Evolutionary conservation across 1,140 invertebrate genomes (phyloP), one percentile per base, ranked within the genome.

Genomic region (Pseudomyrmex cubaensis): DNA sequence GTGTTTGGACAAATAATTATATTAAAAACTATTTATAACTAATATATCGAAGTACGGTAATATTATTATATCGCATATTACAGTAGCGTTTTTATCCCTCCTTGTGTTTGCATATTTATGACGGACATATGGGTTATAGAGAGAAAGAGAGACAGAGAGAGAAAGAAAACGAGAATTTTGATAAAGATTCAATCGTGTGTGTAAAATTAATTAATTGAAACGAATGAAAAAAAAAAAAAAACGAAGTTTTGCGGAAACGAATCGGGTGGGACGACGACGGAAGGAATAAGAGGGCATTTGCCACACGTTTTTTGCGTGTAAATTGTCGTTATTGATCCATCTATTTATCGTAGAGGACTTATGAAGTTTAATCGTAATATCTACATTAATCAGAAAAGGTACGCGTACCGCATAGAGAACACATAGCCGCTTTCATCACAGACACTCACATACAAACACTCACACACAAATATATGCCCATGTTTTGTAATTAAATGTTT

Each of bases 1-100:
- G 89, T 93, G 92, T 93, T 94, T 93, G 90, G 92, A 93, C 92
- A 92, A 92, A 94, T 92, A 92, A 93, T 90, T 93, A 93, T 35
- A 35, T 93, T 92, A 89, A 93, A 91, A 92, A 91, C 89, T 92
- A 91, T 93, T 93, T 93, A 92, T 91, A 92, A 93, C 88, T 92
- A 91, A 91, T 92, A 35, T 35, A 91, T 91, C 90, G 86, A 92
- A 89, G 86, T 89, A 89, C 87, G 89, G 84, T 90, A 90, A 92
- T 92, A 92, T 88, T 91, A 92, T 90, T 89, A 90, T 91, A 92
- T 90, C 89, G 86, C 88, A 90, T 89, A 91, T 87, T 90, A 83
- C 82, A 91, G 90, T 92, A 92, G 91, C 90, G 87, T 92, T 93
- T 93, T 90, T 93, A 91, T 91, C 89, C 90, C 87, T 83, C 85